phyloP scores from a whole-genome alignment of 2,888 invertebrate species.

The Amiota communis region DNA sequence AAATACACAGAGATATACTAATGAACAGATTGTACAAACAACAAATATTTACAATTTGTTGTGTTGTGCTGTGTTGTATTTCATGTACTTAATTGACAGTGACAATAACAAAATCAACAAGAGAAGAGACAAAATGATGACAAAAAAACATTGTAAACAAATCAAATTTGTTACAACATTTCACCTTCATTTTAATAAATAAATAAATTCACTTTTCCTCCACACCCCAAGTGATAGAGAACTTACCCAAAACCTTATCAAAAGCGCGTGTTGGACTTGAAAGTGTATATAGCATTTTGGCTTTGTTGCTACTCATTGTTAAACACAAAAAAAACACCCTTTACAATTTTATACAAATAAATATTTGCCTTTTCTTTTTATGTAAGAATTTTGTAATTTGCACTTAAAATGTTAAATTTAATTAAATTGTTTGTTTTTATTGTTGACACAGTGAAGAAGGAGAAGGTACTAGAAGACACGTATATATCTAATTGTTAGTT shows the following conservation, averaged over 20 bases:
- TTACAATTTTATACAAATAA: background rate
- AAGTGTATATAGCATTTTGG: constrained; percentile 40
- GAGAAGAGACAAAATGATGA: background rate
- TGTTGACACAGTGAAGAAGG: too few species aligned
- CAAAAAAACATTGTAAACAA: background rate
- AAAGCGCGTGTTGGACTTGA: constrained; percentile 41
- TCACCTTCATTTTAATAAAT: background rate
- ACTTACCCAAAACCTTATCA: constrained; percentile 45
- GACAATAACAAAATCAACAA: constrained; percentile 7
- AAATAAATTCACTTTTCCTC: too few species aligned
- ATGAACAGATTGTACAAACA: background rate
- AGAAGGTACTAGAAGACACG: too few species aligned
- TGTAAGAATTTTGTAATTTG: background rate
- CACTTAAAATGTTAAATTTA: constrained; percentile 21
- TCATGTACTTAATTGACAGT: constrained; percentile 21
- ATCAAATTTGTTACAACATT: background rate
- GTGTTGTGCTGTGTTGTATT: background rate
- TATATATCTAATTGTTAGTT: too few species aligned
- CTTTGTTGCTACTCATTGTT: constrained; percentile 41
- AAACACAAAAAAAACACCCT: background rate
- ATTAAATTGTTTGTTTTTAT: background rate
- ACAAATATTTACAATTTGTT: background rate
- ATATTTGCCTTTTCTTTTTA: background rate
- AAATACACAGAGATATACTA: background rate
- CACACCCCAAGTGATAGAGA: background rate